Conservation (phyloP, 2,113 vertebrate species). For the Hemicordylus capensis region DNA sequence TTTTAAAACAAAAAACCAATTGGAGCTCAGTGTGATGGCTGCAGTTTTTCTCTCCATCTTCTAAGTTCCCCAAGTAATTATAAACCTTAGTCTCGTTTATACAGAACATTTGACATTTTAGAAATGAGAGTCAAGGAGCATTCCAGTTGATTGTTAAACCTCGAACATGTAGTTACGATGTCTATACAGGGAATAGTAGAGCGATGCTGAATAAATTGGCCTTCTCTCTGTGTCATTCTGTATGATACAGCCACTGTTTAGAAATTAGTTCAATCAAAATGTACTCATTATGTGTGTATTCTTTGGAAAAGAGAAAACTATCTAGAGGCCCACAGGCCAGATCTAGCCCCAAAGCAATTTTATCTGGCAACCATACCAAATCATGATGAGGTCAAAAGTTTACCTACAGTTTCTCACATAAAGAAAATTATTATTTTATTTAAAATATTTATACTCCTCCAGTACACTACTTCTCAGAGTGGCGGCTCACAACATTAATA, state of each 20-base stretch:
- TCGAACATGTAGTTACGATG: conserved; percentile 30
- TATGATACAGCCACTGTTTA: conserved; percentile 3
- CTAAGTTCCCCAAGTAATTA: conserved; percentile 7
- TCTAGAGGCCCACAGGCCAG: neutral
- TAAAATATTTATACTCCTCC: too few species aligned
- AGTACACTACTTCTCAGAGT: too few species aligned
- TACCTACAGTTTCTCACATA: neutral
- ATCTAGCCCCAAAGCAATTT: neutral
- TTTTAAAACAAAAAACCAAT: conserved; percentile 14
- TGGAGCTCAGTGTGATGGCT: neutral
- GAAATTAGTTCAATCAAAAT: conserved; percentile 25
- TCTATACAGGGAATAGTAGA: conserved; percentile 12
- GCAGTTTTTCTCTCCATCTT: neutral
- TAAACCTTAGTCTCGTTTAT: conserved; percentile 19
- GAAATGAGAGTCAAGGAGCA: conserved; percentile 25
- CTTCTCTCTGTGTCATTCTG: conserved; percentile 21
- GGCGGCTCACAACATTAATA: too few species aligned
- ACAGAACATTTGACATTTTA: conserved; percentile 32
- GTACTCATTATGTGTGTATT: neutral
- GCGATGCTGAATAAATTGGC: conserved; percentile 5
- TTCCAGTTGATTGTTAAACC: conserved; percentile 48
- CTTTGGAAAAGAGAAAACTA: neutral
- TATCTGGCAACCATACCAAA: neutral
- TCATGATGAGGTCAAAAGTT: neutral
- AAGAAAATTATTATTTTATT: too few species aligned